Base-by-base conservation (phyloP, 2,797 vertebrate genomes). In the Rhinella marina region DNA sequence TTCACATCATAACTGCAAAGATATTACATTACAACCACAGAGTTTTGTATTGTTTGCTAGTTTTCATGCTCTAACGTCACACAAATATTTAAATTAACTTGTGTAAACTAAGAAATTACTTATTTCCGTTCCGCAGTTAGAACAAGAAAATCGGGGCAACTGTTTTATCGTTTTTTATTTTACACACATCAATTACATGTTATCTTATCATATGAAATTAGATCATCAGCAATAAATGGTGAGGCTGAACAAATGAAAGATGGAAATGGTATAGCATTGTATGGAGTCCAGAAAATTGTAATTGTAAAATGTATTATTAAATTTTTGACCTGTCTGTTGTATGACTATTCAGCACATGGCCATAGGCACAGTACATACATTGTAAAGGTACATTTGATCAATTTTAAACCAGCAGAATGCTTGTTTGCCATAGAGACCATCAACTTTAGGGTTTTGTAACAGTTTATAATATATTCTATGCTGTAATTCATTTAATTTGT, bases 21-120 rank as follows among this genome's bases (percentile, higher is more conserved):
- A 21, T 48, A 73, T 73, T 73, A 48, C 32, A 48, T 73, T 41
- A 17, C 17, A 32, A 32, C 11, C 41, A 19, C 21, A 32, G 68
- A 32, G 6, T 13, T 76, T 76, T 76, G 10, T 76, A 52, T 52
- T 52, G 17, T 41, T 73, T 73, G 32, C 10, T 48, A 72, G 9
- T 19, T 19, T 72, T 48, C 21, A 23, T 75, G 19, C 10, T 75
- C 72, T 23, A 52, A 52, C 7, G 11, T 76, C 21, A 76, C 73
- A n/a, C 3, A 41, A 41, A 14, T 27, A 41, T 73, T 48, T 41
- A 41, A 41, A 19, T 41, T 41, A 41, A 77, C 75, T 77, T 54
- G 23, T 77, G 48, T 77, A 77, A 77, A 77, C 75, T 25, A 52
- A 77, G 23, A 23, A 52, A 77, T 54, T 52, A 54, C 23, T 77